Conservation (phyloP, 2,797 vertebrate species). For the Cyclura pinguis region DNA sequence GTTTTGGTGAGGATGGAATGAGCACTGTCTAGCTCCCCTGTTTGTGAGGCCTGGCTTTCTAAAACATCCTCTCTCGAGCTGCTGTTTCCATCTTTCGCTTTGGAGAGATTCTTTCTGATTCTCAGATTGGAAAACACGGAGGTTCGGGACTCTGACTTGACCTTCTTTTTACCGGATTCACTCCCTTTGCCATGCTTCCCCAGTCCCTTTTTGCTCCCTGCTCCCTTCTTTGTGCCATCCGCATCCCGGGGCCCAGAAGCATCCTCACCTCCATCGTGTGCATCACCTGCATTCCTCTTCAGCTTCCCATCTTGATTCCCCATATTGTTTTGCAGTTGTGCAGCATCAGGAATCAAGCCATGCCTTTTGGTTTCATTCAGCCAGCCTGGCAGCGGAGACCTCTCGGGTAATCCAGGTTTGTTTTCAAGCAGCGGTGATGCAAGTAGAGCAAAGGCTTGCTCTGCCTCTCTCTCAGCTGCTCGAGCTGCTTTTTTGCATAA, state of each 20-base stretch:
- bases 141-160: constrained; percentile 88
- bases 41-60: constrained; percentile 80
- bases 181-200: constrained; percentile 84
- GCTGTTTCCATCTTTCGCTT: constrained; percentile 82
- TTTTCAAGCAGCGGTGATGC: constrained; percentile 78
- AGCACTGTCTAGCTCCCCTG: constrained; percentile 87
- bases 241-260: constrained; percentile 84
- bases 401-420: constrained; percentile 75
- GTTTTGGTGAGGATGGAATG: constrained; percentile 86
- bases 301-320: constrained; percentile 97
- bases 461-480: constrained; percentile 77
- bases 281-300: constrained; percentile 87
- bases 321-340: constrained; percentile 84
- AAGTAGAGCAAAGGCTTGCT: constrained; percentile 78
- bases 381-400: constrained; percentile 57
- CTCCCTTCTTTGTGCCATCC: constrained; percentile 87
- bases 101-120: constrained; percentile 90
- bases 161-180: constrained; percentile 87
- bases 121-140: constrained; percentile 95
- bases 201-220: constrained; percentile 85
- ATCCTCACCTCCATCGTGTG: constrained; percentile 86
- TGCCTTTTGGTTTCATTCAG: constrained; percentile 67
- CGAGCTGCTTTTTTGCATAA: constrained; percentile 84
- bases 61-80: constrained; percentile 91
- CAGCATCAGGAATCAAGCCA: constrained; percentile 84